Base-by-base conservation (phyloP, 2,888 invertebrate species). In the Eudemis profundana region DNA sequence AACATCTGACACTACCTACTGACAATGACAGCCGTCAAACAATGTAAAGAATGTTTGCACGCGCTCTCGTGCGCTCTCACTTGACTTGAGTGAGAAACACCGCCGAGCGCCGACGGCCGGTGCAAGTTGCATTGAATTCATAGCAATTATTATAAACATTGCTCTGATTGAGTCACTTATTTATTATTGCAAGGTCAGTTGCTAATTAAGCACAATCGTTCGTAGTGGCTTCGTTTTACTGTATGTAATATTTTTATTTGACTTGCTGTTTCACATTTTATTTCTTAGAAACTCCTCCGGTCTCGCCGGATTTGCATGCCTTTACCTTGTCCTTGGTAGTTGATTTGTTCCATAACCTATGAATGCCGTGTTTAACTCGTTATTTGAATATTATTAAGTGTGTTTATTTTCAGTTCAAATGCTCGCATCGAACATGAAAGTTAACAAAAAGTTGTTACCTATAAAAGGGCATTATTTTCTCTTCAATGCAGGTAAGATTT, bases 381-480 rank as follows among this genome's bases (percentile, higher is more conserved):
- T 49, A 54, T 54, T 49, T 40, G 36, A 23, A 21, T 19, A 29
- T 17, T 46, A n/a, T 19, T 40, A 29, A 14, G 36, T 54, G 19
- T 12, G 19, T 47, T 38, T 65, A 14, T 51, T 65, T 65, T 33
- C 60, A 65, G 65, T 40, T 40, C 19, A 72, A 70, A 82, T 78
- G 78, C 71, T 82, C 61, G 67, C 77, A 36, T 71, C 78, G n/a
- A 84, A 84, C 68, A 89, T 87, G 82, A 89, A 92, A 78, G 75
- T 97, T 33, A 95, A 97, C 82, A 95, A 94, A 81, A 94, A 95
- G 62, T 89, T 98, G 62, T 79, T 97, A 81, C 97, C 97, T 10
- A 95, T 98, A 82, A 98, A 98, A 86, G 96, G 95, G 1, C 98
- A 97, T 89, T 98, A 95, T 85, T 97, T 98, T 84, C 91, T 97